Evolutionary conservation across 2,797 vertebrate species (phyloP), one percentile per base, ranked within the genome.

Genomic region (Furcifer pardalis): DNA sequence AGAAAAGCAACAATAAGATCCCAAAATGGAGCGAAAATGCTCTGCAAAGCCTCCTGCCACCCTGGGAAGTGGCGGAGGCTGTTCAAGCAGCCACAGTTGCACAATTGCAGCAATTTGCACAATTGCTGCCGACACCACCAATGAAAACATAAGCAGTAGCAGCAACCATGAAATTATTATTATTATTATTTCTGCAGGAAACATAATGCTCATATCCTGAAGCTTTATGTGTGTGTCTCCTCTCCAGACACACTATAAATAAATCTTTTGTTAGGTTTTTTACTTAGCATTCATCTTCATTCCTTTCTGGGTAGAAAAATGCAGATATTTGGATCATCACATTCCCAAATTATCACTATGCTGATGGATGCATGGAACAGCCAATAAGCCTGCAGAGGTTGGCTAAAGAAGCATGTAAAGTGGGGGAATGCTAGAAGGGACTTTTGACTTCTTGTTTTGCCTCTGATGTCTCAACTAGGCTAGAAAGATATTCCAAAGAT

Each of bases 391-490:
- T 60, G 74, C 10, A 32, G 5, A 35, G 40, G 66, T 56, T n/a
- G 65, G 4, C 27, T 87, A 87, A 76, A 56, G 49, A 69, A 74
- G 44, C 37, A 68, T 74, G 49, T 52, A 42, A 82, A 81, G 77
- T 5, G 25, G 4, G 15, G 68, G 37, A 74, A 40, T 35, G 3
- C 37, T 5, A 1, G 77, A 0, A 77, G 27, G 23, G 84, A 42
- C 85, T 42, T 59, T 89, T 86, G 17, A 42, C 74, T 92, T 84
- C 30, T 62, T 60, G 59, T 80, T n/a, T 86, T 85, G 8, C 30
- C 44, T 77, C 71, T 30, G 60, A 49, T 86, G 35, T 37, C 74
- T 84, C 86, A 83, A 74, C 86, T 88, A 56, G 65, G 82, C 82
- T 68, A 84, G 13, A 17, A 89, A 81, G 15, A 87, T 66, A 49